Base-by-base conservation (phyloP, 2,113 vertebrate genomes). In the Phylloscopus trochilus region DNA sequence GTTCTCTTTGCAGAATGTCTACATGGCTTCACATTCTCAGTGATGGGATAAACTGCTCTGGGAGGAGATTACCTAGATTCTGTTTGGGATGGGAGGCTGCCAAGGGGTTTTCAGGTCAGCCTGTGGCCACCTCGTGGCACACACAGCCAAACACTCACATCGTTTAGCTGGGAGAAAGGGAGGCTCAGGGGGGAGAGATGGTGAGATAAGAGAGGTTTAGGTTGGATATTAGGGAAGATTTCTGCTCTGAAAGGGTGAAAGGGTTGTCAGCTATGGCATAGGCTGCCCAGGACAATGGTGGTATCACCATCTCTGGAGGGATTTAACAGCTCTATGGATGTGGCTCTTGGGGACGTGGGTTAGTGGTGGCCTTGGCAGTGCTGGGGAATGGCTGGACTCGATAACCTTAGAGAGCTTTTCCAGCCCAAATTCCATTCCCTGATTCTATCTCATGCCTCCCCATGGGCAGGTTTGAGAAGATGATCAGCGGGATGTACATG, bases 401-500 rank as follows among this genome's bases (percentile, higher is more conserved):
- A 19, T 41, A 46, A 63, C 27, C 63, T 43, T 13, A 6, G 70
- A 35, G n/a, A 31, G 41, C 30, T 63, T 90, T 69, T 49, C 63
- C 63, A 77, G 24, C 35, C 49, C 22, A 37, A 77, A 35, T 62
- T 62, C 13, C 47, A 6, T 37, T 24, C 56, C 79, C 43, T 69
- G 47, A 37, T 49, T 63, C 15, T 19, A 0, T 18, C 14, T 20
- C 6, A 0, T 21, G 37, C 59, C 89, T 11, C 76, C 31, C 33
- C 14, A 0, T 8, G 8, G 90, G 39, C 95, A 99, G 99, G 81
- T 99, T 99, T 97, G 99, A 99, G 97, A 99, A 99, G 98, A 99
- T 99, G 99, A 99, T 99, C 95, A 99, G 99, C 0, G 99, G 99
- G 14, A 98, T 99, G 99, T 99, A 99, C 97, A 99, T 99, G 99